Conservation (phyloP, 2,888 invertebrate species). For the Drosophila yooni region DNA sequence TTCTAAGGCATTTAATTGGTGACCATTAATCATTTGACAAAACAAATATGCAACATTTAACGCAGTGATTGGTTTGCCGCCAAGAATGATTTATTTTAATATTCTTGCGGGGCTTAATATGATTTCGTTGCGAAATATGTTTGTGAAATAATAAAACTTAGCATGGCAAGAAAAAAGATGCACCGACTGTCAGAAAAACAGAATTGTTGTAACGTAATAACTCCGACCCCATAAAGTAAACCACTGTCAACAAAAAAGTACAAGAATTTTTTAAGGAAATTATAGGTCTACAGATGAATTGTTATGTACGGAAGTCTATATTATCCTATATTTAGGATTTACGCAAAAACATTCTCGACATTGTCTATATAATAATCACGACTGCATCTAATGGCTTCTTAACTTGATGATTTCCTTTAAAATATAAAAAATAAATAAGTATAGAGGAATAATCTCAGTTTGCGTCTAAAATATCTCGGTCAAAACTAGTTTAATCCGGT, state of each 20-base stretch:
- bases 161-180: not conserved
- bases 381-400: not conserved
- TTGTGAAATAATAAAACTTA: not conserved
- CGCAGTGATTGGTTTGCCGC: constrained; percentile 11
- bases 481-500: not conserved
- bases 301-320: not conserved
- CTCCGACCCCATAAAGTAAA: not conserved
- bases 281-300: not conserved
- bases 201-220: not conserved
- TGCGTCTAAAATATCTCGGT: not conserved
- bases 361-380: not conserved
- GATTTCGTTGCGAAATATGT: constrained; percentile 1
- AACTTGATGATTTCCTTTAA: not conserved
- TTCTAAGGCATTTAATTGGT: constrained; percentile 11
- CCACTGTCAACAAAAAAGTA: not conserved
- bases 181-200: not conserved
- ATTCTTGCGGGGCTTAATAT: constrained; percentile 1
- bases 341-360: not conserved
- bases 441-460: not conserved
- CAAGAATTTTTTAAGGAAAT: not conserved
- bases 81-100: constrained; percentile 12
- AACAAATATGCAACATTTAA: constrained; percentile 21
- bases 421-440: not conserved
- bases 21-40: constrained; percentile 15
- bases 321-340: not conserved